phyloP scores from a whole-genome alignment of 2,113 vertebrate genomes.

The Aegotheles bennettii region DNA sequence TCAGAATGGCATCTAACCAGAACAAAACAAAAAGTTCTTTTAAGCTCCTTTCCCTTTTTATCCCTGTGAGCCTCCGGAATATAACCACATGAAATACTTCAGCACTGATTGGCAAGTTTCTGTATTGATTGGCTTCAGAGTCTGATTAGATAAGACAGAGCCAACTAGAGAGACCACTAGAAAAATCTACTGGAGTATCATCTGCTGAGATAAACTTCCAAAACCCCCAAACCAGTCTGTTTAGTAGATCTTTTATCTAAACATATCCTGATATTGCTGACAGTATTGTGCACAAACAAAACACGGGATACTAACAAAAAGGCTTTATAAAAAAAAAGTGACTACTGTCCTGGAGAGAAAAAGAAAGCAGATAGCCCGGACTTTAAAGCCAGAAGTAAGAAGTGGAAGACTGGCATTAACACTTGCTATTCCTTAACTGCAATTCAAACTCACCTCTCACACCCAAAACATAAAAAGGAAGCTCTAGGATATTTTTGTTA shows the following conservation, averaged over 20 bases:
- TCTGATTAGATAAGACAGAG: slow-evolving; percentile 47
- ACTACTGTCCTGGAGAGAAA: not conserved
- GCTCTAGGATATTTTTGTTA: not conserved
- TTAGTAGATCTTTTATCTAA: slow-evolving; percentile 15
- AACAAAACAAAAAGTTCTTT: slow-evolving; percentile 34
- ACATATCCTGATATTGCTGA: slow-evolving; percentile 1
- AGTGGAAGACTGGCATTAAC: not conserved
- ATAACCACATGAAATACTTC: slow-evolving; percentile 11
- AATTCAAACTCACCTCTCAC: not conserved
- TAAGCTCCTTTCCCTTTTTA: not conserved
- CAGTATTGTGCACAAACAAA: slow-evolving; percentile 20
- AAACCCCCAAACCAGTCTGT: not conserved
- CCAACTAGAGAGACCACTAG: slow-evolving; percentile 43
- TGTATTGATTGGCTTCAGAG: slow-evolving; percentile 52
- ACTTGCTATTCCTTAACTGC: not conserved
- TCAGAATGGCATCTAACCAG: not conserved
- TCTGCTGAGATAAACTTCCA: slow-evolving; percentile 19
- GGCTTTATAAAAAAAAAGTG: not conserved
- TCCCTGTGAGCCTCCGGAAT: not conserved
- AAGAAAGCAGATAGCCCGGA: not conserved
- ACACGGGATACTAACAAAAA: not conserved
- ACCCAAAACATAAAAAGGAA: not conserved
- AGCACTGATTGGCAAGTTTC: slow-evolving; percentile 29
- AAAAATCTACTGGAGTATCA: slow-evolving; percentile 33
- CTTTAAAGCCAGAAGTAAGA: not conserved